Conservation (phyloP, 2,888 invertebrate genomes). For the Pandemis cinnamomeana region DNA sequence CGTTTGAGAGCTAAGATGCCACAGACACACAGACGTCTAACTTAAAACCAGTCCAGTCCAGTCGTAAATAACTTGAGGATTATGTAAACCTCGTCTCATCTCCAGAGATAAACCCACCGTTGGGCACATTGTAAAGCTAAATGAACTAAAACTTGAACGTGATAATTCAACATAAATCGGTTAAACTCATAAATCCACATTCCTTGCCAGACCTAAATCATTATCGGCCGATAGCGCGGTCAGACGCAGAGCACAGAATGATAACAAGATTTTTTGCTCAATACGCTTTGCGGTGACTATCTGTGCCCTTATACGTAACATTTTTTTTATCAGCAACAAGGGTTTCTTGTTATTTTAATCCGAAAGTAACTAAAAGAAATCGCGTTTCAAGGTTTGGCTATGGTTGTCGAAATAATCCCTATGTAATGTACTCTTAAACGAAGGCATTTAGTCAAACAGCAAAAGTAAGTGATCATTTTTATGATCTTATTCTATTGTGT, state of each 20-base stretch:
- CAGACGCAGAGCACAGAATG: constrained; percentile 16
- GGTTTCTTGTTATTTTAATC: constrained; percentile 9
- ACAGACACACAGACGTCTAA: too few relatives aligned
- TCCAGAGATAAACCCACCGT: too few relatives aligned
- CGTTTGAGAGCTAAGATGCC: too few relatives aligned
- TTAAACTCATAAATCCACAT: constrained; percentile 25
- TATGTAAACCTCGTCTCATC: too few relatives aligned
- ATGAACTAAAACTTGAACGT: constrained; percentile 1
- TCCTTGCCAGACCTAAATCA: constrained; percentile 18
- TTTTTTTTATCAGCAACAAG: constrained; percentile 18
- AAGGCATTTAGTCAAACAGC: too few relatives aligned
- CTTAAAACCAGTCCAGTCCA: too few relatives aligned
- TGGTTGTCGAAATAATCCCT: not conserved
- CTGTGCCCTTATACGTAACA: constrained; percentile 9
- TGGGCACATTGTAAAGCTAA: not conserved
- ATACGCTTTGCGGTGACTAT: constrained; percentile 16
- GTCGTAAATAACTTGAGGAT: not conserved
- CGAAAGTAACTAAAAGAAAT: not conserved
- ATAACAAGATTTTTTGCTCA: constrained; percentile 35
- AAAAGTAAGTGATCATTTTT: too few relatives aligned
- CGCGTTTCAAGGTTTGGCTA: not conserved
- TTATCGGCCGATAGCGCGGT: constrained; percentile 25
- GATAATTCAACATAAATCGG: not conserved
- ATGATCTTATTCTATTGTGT: too few relatives aligned
- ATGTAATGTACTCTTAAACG: not conserved